Evolutionary conservation across 1,140 invertebrate genomes (phyloP).

Genomic region (Pygmarrhopalites habei): DNA sequence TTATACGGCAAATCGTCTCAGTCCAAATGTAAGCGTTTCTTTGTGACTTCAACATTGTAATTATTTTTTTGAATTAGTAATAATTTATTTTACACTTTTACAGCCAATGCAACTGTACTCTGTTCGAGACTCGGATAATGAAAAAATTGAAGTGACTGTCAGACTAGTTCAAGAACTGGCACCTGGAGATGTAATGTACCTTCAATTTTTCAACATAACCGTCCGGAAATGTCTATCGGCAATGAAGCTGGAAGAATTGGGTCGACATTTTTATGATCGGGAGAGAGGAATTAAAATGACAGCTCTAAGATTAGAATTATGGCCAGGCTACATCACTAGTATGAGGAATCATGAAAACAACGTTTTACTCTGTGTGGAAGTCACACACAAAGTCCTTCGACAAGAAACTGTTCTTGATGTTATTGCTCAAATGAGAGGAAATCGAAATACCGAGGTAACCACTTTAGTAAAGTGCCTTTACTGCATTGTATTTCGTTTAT

Average conservation of each 20-base stretch:
- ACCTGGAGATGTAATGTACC: constrained; percentile 30
- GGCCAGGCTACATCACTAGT: constrained; percentile 70
- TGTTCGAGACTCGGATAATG: constrained; percentile 21
- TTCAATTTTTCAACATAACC: constrained; percentile 41
- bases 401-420: no score
- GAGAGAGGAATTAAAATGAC: constrained; percentile 43
- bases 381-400: constrained; percentile 32
- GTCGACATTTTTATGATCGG: constrained; percentile 71
- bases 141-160: constrained; percentile 34
- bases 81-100: constrained; percentile 5
- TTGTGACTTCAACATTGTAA: background rate
- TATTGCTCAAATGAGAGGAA: background rate
- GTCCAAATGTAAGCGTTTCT: constrained; percentile 43
- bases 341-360: constrained; percentile 68
- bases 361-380: constrained; percentile 57
- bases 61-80: background rate
- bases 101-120: constrained; percentile 32
- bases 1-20: constrained; percentile 46
- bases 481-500: constrained; percentile 18
- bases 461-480: no score
- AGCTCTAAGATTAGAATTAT: constrained; percentile 55
- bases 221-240: constrained; percentile 39
- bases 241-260: constrained; percentile 46
- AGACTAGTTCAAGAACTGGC: constrained; percentile 22
- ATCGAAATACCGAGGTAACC: background rate